phyloP scores from a whole-genome alignment of 2,888 invertebrate genomes.

The Ischnura elegans region DNA sequence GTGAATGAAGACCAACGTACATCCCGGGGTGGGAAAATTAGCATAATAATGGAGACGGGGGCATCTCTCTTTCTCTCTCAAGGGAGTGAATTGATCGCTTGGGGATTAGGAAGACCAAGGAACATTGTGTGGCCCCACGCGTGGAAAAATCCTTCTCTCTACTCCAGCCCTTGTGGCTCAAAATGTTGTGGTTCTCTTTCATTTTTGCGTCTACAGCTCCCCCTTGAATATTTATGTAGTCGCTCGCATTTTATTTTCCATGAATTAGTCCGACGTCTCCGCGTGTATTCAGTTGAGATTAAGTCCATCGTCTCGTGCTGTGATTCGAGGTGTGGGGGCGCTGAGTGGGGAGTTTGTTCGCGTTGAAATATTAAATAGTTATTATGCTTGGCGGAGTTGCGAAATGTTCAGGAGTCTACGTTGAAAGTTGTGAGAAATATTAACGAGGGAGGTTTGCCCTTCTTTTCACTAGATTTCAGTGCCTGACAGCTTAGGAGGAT shows the following conservation, averaged over 20 bases:
- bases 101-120: not conserved
- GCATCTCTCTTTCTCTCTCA: too few relatives aligned
- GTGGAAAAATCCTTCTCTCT: not conserved
- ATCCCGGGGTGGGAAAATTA: not conserved
- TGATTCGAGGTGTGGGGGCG: not conserved
- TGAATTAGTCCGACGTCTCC: not conserved
- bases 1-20: not conserved
- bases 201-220: not conserved
- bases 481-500: not conserved
- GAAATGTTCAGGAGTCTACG: not conserved
- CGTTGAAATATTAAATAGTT: not conserved
- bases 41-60: not conserved
- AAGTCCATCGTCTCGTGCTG: not conserved
- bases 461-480: not conserved
- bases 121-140: conserved; percentile 24
- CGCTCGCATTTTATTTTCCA: not conserved
- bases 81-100: not conserved
- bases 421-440: not conserved
- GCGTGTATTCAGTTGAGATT: not conserved
- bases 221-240: not conserved
- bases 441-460: not conserved
- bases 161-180: not conserved
- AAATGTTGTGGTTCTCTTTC: not conserved
- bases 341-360: not conserved
- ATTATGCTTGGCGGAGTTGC: not conserved